Base-by-base conservation (phyloP, 2,888 invertebrate genomes). In the Epistrophe eligans region DNA sequence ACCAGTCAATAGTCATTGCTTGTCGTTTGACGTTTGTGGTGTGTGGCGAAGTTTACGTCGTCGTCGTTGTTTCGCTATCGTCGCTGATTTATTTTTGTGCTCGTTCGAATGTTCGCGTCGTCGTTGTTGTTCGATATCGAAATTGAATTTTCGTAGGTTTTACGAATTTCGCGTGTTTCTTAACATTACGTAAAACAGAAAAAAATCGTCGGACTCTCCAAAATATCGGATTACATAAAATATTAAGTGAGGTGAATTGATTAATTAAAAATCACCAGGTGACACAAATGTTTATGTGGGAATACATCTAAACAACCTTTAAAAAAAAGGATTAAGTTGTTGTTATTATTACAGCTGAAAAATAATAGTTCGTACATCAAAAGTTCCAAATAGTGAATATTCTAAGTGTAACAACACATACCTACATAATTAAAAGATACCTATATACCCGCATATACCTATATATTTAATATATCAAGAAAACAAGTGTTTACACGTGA, bases 11-110 rank as follows among this genome's bases (percentile, higher is more conserved):
- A 87, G 87, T 87, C 87, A 87, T 87, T 83, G 87, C 79, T 76
- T 87, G 83, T 87, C 87, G 83, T 87, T 79, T 87, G 82, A 82
- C 87, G 87, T 87, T 87, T 87, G 87, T 87, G 87, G 87, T 83
- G 87, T 83, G 87, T 87, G 87, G 83, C 79, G 87, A 76, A 76
- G 70, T 79, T 38, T 83, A 64, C 74, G 87, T 87, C 79, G 87
- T 87, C 79, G 87, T 76, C 79, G 85, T 82, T 71, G 50, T 76
- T 66, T 81, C 84, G 77, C 55, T 62, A 32, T 62, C 74, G 74
- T 79, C 74, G 73, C 55, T 62, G 28, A 52, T 52, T 70, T 45
- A 40, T 79, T 55, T 52, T 70, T 70, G 35, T 77, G 11, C 38
- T 74, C 62, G 55, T 62, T 45, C 32, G 66, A 43, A 64, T 43